Conservation (phyloP, 1,140 invertebrate species). For the Monomorium pharaonis region DNA sequence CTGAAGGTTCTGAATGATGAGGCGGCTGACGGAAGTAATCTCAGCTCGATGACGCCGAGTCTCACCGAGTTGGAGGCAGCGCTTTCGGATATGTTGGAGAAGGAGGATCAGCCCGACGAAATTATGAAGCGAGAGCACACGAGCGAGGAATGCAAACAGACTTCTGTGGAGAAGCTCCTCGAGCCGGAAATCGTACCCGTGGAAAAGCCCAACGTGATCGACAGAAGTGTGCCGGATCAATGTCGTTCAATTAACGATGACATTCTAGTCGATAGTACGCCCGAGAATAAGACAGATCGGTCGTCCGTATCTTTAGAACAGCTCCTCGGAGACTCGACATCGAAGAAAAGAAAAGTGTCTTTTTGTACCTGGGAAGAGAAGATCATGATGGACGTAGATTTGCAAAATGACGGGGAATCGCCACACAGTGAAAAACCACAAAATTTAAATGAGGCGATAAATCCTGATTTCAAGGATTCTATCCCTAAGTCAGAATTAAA, state of each 20-base stretch:
- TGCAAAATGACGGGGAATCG: not conserved
- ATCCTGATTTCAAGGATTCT: not conserved
- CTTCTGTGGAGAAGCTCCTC: slow-evolving; percentile 61
- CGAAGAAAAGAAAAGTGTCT: slow-evolving; percentile 59
- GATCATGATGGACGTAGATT: slow-evolving; percentile 8
- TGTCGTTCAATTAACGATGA: not conserved
- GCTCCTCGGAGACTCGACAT: slow-evolving; percentile 24
- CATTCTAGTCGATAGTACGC: slow-evolving; percentile 8
- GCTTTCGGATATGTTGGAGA: slow-evolving; percentile 82
- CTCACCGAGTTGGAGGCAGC: slow-evolving; percentile 82
- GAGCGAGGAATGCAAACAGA: slow-evolving; percentile 38
- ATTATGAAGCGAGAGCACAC: slow-evolving; percentile 10
- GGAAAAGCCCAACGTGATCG: slow-evolving; percentile 30
- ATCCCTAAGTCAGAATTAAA: not conserved
- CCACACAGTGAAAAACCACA: not conserved
- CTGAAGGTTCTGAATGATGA: slow-evolving; percentile 77
- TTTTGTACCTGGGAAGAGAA: slow-evolving; percentile 69
- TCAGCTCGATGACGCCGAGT: slow-evolving; percentile 83
- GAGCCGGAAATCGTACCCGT: slow-evolving; percentile 74
- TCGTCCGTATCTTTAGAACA: slow-evolving; percentile 22
- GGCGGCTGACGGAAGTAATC: slow-evolving; percentile 74
- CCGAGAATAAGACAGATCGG: not conserved
- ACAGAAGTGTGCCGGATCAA: not conserved
- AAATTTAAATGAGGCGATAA: not conserved
- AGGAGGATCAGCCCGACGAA: slow-evolving; percentile 70